These are phyloP conservation scores for Drosophila mojavensis DNA, from an alignment of 1,140 invertebrate species.

Conservation along the genomic window DNA sequence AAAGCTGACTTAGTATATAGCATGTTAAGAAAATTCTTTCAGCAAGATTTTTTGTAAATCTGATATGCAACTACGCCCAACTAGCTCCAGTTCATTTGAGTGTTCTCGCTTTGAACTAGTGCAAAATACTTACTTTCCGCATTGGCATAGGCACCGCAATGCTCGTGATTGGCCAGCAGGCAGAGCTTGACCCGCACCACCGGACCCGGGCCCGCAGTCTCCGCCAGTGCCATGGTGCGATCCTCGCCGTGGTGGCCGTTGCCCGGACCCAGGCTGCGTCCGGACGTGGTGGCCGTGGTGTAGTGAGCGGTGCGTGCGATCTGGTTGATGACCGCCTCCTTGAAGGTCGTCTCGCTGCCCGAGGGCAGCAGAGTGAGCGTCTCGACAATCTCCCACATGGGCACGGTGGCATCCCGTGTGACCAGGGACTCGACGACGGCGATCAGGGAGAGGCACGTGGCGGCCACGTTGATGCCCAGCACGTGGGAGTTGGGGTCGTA, in stretches of 20 bases:
- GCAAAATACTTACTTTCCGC: constrained; percentile 90
- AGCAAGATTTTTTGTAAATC: too few species aligned
- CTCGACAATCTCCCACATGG: constrained; percentile 89
- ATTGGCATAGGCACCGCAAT: constrained; percentile 92
- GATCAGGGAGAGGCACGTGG: constrained; percentile 90
- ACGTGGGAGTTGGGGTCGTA: constrained; percentile 91
- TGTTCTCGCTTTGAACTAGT: background rate
- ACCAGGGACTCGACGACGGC: constrained; percentile 89
- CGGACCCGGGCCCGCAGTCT: constrained; percentile 86
- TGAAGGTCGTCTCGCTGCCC: constrained; percentile 87
- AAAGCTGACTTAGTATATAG: too few species aligned
- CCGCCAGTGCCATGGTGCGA: constrained; percentile 83
- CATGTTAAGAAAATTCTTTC: too few species aligned
- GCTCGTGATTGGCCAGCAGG: constrained; percentile 90
- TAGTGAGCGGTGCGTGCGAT: constrained; percentile 79
- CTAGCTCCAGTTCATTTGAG: background rate
- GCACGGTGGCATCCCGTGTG: constrained; percentile 85
- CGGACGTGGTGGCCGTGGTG: constrained; percentile 65
- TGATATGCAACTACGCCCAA: background rate
- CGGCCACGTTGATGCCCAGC: constrained; percentile 91
- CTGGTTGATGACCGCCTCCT: constrained; percentile 88
- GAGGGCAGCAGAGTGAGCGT: constrained; percentile 88
- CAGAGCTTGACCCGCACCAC: constrained; percentile 91
- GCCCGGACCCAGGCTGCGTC: constrained; percentile 78
- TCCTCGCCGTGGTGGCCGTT: constrained; percentile 85